Percentiles rank a stretch among this genome's conserved stretches.
phyloP scores from a whole-genome alignment of 2,888 invertebrate genomes.

The Seira musarum region DNA sequence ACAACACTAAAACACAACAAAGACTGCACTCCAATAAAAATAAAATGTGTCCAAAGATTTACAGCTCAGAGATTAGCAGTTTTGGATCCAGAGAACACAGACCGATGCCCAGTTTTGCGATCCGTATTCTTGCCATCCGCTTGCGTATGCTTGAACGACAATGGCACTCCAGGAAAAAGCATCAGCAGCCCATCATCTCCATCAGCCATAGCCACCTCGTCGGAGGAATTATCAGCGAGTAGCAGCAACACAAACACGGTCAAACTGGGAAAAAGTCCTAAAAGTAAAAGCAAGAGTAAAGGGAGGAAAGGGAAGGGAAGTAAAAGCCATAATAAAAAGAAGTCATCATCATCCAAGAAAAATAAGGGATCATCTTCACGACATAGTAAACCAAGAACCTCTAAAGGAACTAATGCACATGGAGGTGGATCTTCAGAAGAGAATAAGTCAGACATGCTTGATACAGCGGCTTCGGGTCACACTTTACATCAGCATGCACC shows the following conservation, averaged over 20 bases:
- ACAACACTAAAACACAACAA: slow-evolving; percentile 23
- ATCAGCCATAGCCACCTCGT: slow-evolving; percentile 10
- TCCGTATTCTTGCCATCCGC: slow-evolving; percentile 69
- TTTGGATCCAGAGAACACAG: slow-evolving; percentile 66
- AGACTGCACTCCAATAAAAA: slow-evolving; percentile 37
- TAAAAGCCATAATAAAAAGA: slow-evolving; percentile 17
- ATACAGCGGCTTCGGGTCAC: slow-evolving; percentile 41
- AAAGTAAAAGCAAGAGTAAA: slow-evolving; percentile 21
- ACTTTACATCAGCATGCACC: too few species aligned
- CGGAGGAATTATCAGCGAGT: slow-evolving; percentile 36
- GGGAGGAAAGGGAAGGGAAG: slow-evolving; percentile 34
- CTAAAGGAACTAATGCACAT: neutral
- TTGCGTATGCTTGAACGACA: slow-evolving; percentile 65
- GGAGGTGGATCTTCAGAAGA: slow-evolving; percentile 33
- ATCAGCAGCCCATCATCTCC: slow-evolving; percentile 36
- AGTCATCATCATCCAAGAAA: slow-evolving; percentile 35
- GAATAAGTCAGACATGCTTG: slow-evolving; percentile 47
- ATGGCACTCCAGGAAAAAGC: neutral
- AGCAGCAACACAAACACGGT: slow-evolving; percentile 33
- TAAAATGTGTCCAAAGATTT: slow-evolving; percentile 63
- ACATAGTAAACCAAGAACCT: too few species aligned
- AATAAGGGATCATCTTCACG: neutral
- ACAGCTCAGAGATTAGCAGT: slow-evolving; percentile 68
- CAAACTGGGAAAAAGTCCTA: neutral
- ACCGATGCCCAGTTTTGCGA: slow-evolving; percentile 67